A percentile compares a stretch with the other conserved stretches of the same genome.
Conservation (phyloP, 2,888 invertebrate genomes). For the Lithophane ornitopus region DNA sequence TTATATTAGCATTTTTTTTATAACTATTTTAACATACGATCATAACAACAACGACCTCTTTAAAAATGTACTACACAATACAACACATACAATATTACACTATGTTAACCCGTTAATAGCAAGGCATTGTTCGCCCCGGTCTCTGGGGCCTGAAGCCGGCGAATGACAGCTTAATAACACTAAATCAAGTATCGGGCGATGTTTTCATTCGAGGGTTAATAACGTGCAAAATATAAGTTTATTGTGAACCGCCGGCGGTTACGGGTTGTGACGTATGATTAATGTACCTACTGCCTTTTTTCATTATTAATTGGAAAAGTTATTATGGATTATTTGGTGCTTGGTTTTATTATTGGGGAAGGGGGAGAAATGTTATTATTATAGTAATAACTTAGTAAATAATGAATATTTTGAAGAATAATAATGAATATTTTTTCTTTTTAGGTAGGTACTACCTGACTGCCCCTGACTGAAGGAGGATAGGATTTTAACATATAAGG, state of each 20-base stretch:
- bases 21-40: neutral
- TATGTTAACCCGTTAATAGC: conserved; percentile 75
- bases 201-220: conserved; percentile 78
- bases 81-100: conserved; percentile 49
- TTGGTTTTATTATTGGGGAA: conserved; percentile 19
- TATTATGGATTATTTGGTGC: conserved; percentile 38
- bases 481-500: no score
- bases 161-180: conserved; percentile 87
- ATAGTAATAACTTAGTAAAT: neutral
- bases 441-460: no score
- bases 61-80: conserved; percentile 34
- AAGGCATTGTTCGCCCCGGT: conserved; percentile 75
- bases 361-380: conserved; percentile 5
- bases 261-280: conserved; percentile 60
- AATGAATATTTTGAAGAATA: no score
- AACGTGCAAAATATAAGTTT: conserved; percentile 79
- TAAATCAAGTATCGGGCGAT: conserved; percentile 83
- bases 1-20: no score
- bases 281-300: conserved; percentile 56
- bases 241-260: conserved; percentile 67
- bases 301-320: conserved; percentile 65
- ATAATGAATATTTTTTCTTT: neutral
- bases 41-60: conserved; percentile 40
- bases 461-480: no score
- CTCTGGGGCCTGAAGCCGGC: conserved; percentile 71